Evolutionary conservation across 2,797 vertebrate species (phyloP), one percentile per base, ranked within the genome.

Genomic region (Pseudotriccus pelzelni): DNA sequence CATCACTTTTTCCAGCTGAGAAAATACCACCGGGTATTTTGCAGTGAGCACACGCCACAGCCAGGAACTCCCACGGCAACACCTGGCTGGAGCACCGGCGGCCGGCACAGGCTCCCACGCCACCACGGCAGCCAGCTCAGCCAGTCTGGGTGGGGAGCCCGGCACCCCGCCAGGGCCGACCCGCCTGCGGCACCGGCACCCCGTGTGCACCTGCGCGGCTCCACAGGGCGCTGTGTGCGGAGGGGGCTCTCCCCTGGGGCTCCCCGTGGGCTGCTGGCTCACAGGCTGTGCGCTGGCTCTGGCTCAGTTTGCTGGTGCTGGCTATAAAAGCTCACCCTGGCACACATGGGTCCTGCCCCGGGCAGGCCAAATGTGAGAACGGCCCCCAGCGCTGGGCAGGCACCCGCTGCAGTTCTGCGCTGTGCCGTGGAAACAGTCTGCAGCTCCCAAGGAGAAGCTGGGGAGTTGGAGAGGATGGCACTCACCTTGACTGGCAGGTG

Each of bases 41-140:
- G 85, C 41, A 63, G 83, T 10, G 85, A 67, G 82, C 59, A 1
- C 58, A 46, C 4, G 2, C 53, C 3, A 8, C 68, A 78, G 88
- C 66, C 76, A 21, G 84, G 62, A 90, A 39, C 95, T 96, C 94
- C 95, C 92, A 66, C 69, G 39, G 88, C 92, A 88, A 80, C 94
- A 84, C 68, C 91, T 81, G 94, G 89, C 66, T 83, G 86, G 13
- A 56, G 84, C 67, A 17, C 22, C 3, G 2, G 43, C 17, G 16
- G 78, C 73, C n/a, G 14, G 44, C 70, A 4, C 1, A 4, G 63
- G 92, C 95, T 94, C 92, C 94, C 92, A 89, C 25, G 34, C 89
- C 2, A 5, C 68, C 5, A 2, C 2, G 2, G 78, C 75, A 91
- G 76, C 83, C 92, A 36, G 93, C 92, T 36, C 77, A 78, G 89